A percentile compares a stretch with the other conserved stretches of the same genome.
phyloP scores from a whole-genome alignment of 2,113 vertebrate genomes.

The Prionailurus bengalensis region DNA sequence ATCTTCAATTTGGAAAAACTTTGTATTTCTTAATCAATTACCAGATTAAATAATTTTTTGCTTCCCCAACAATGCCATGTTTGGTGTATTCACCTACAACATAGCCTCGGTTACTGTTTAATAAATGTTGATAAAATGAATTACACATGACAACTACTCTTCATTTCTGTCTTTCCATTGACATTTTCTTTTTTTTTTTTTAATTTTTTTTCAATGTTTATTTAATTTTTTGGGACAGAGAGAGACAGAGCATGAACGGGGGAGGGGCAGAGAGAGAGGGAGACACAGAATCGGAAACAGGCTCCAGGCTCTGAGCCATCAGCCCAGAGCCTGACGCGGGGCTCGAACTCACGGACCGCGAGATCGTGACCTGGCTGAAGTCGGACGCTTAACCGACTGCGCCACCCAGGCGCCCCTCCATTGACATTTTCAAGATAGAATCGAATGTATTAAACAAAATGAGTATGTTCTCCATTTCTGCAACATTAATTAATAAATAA shows the following conservation, averaged over 20 bases:
- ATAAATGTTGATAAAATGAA: neutral
- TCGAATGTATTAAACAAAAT: neutral
- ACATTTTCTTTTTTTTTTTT: neutral
- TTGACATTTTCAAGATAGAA: neutral
- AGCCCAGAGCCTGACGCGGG: too few relatives aligned
- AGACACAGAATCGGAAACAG: too few relatives aligned
- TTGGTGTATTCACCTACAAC: neutral
- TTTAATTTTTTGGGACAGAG: too few relatives aligned
- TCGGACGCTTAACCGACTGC: too few relatives aligned
- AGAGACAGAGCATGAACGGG: too few relatives aligned
- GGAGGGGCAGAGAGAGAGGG: too few relatives aligned
- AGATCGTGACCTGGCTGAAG: too few relatives aligned
- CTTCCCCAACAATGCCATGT: neutral
- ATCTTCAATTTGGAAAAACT: neutral
- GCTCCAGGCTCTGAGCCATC: too few relatives aligned
- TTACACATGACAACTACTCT: neutral
- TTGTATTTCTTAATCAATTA: neutral
- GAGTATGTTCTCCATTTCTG: neutral
- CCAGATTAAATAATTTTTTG: neutral
- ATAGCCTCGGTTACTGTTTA: neutral
- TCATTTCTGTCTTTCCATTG: neutral
- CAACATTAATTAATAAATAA: neutral
- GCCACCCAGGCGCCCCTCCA: neutral
- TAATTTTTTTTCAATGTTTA: too few relatives aligned
- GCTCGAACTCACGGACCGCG: too few relatives aligned